Percentiles rank a stretch among this genome's conserved stretches.
These are phyloP conservation scores for Zele albiditarsus DNA, from an alignment of 2,888 invertebrate species.

Conservation along the genomic window DNA sequence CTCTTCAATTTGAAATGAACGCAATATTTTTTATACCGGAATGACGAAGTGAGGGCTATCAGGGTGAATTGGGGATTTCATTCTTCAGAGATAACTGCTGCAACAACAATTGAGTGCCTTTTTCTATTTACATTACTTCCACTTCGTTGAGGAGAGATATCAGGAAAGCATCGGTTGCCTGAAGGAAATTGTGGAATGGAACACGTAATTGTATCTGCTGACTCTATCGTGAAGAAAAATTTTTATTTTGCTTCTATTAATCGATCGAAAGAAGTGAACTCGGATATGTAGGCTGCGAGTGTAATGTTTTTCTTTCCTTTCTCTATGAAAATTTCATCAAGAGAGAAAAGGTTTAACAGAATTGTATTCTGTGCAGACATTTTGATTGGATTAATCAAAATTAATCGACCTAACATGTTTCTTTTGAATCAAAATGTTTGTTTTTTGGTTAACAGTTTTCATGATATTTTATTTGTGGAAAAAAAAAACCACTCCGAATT, in stretches of 20 bases:
- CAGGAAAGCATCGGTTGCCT: constrained; percentile 34
- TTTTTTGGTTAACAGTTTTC: background rate
- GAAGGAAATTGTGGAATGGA: constrained; percentile 33
- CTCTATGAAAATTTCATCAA: background rate
- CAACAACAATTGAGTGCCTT: constrained; percentile 31
- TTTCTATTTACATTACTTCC: constrained; percentile 39
- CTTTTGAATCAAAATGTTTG: too few species aligned
- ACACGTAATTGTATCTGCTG: constrained; percentile 35
- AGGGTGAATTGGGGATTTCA: constrained; percentile 36
- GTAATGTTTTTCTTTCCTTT: background rate
- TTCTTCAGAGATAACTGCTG: constrained; percentile 37
- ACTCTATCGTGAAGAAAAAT: constrained; percentile 25
- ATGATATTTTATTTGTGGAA: background rate
- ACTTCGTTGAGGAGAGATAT: constrained; percentile 22
- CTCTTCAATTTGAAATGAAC: constrained; percentile 35
- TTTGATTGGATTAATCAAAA: too few species aligned
- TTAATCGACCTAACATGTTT: too few species aligned
- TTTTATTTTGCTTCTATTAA: constrained; percentile 8
- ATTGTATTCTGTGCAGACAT: background rate
- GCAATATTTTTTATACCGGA: constrained; percentile 30
- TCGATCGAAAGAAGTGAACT: background rate
- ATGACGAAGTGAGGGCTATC: background rate
- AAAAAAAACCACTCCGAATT: background rate
- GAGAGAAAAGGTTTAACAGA: background rate
- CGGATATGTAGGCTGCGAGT: background rate